These are phyloP conservation scores for Nebria salina DNA, from an alignment of 2,888 invertebrate species.

Conservation along the genomic window DNA sequence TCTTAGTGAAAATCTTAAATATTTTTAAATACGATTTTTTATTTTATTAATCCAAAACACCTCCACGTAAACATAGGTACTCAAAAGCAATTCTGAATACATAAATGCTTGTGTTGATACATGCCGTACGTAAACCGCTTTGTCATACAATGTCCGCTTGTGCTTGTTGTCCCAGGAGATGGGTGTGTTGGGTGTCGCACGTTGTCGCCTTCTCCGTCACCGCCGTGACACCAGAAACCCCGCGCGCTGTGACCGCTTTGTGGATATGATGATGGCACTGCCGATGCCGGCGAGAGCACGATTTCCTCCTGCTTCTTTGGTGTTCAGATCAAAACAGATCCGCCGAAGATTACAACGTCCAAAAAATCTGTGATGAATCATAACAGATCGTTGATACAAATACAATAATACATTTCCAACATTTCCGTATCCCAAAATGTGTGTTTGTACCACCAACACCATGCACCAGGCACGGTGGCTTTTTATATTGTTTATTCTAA, in stretches of 20 bases:
- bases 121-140: constrained; percentile 12
- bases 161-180: constrained; percentile 42
- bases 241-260: constrained; percentile 15
- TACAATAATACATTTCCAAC: not conserved
- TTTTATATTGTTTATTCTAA: not conserved
- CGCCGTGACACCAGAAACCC: constrained; percentile 13
- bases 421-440: not conserved
- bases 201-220: constrained; percentile 29
- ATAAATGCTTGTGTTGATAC: constrained; percentile 11
- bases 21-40: too few species aligned
- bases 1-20: too few species aligned
- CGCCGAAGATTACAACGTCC: not conserved
- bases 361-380: not conserved
- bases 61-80: not conserved
- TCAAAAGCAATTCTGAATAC: not conserved
- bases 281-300: constrained; percentile 12
- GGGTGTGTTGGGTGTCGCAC: constrained; percentile 42
- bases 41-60: not conserved
- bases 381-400: not conserved
- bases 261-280: constrained; percentile 22
- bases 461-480: constrained; percentile 1
- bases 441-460: not conserved
- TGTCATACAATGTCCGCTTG: constrained; percentile 38
- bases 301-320: constrained; percentile 16
- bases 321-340: not conserved